Evolutionary conservation across 2,888 invertebrate genomes (phyloP).

Genomic region (Agonopterix heracliana): DNA sequence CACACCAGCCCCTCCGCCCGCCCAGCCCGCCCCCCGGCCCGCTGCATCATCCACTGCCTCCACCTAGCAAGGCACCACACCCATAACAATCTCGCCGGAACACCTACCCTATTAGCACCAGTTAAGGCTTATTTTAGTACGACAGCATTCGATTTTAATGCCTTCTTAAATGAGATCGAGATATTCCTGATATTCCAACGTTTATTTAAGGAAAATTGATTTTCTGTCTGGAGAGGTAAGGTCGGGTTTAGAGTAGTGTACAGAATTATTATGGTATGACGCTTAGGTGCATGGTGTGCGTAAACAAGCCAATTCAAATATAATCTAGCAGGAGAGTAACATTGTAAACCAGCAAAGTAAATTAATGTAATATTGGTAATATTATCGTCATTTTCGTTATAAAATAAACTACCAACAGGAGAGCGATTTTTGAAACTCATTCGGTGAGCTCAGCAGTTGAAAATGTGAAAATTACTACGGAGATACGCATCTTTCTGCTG

Average conservation of each 20-base stretch:
- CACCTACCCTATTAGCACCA: background rate
- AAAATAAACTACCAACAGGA: too few relatives aligned
- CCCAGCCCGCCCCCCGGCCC: constrained; percentile 9
- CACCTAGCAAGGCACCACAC: background rate
- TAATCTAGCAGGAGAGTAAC: constrained; percentile 2
- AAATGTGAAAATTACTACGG: too few relatives aligned
- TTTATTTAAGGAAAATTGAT: constrained; percentile 3
- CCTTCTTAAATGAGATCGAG: constrained; percentile 1
- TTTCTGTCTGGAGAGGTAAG: constrained; percentile 3
- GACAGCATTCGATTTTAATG: background rate
- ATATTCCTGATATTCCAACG: constrained; percentile 2
- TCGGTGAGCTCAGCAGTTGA: too few relatives aligned
- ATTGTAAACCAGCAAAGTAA: background rate
- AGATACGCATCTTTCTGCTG: too few relatives aligned
- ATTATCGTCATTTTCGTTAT: too few relatives aligned
- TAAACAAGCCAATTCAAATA: constrained; percentile 11
- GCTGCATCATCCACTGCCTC: constrained; percentile 10
- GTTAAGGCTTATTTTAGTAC: background rate
- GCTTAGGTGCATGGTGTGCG: constrained; percentile 3
- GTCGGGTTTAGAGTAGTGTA: constrained; percentile 4
- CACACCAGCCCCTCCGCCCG: constrained; percentile 12
- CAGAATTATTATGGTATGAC: too few relatives aligned
- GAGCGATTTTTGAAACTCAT: too few relatives aligned
- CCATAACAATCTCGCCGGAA: background rate
- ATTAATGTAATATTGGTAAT: too few relatives aligned